Base-by-base conservation (phyloP, 1,140 invertebrate genomes). In the Chionoecetes opilio region DNA sequence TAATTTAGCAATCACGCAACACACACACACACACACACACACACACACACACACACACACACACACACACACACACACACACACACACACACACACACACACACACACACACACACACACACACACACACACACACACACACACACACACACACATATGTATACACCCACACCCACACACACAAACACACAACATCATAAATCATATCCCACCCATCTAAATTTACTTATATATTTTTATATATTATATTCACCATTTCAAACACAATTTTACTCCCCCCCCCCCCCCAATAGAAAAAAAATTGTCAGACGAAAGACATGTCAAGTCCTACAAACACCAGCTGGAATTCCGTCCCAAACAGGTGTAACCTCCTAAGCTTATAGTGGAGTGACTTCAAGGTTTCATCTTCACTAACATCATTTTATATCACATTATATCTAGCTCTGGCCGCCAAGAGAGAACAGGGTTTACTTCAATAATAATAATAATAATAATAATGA, bases 71-170 rank as follows among this genome's bases (percentile, higher is more conserved):
- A 75, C 63, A 75, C 63, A 75, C 86, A 88, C 86, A 88, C 86
- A 88, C 86, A 88, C 86, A 88, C 86, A 88, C 86, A 88, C 86
- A 88, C 86, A 88, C 86, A 38, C 86, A 38, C 34, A 88, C 34
- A 88, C 29, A 34, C 41, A 75, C 53, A 75, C 53, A 75, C 53
- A 75, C 53, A 75, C 53, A 75, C 85, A 87, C 85, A 87, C 85
- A 87, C 85, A 87, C 85, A 87, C 85, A 87, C 85, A 87, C 85
- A 87, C 85, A 87, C 85, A 37, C 85, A 37, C 32, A 87, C 32
- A 87, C n/a, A 31, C 41, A 75, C 53, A 75, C 53, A 75, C 53
- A 75, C 53, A 75, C 53, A 75, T 32, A 87, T 32, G 34, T 32
- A 87, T 32, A 87, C 85, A 87, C 85, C 32, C 85, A 87, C 85